Conservation (phyloP, 2,888 invertebrate species). For the Apamea monoglypha region DNA sequence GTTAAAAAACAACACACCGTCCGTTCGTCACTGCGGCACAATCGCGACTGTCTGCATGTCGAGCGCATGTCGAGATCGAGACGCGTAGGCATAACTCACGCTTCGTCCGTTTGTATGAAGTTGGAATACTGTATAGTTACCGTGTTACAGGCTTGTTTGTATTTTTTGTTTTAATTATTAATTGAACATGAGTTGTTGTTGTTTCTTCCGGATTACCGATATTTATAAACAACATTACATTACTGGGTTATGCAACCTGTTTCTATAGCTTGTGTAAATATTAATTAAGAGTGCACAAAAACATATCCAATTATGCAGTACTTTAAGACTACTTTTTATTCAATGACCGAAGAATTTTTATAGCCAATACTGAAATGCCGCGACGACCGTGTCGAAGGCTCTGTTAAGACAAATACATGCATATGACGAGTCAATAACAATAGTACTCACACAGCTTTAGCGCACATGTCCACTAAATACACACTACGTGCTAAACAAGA, state of each 20-base stretch:
- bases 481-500: conserved; percentile 59
- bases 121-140: too few species aligned
- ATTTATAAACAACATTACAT: conserved; percentile 12
- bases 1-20: too few species aligned
- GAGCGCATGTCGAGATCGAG: too few species aligned
- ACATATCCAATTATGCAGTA: background rate
- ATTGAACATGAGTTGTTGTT: conserved; percentile 18
- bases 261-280: background rate
- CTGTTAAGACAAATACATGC: conserved; percentile 15
- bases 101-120: too few species aligned
- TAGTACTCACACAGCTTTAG: conserved; percentile 76
- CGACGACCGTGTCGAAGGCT: conserved; percentile 6
- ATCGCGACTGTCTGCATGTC: too few species aligned
- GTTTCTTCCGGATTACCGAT: conserved; percentile 20
- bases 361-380: background rate
- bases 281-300: background rate
- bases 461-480: conserved; percentile 71
- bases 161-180: background rate
- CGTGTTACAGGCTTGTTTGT: conserved; percentile 7
- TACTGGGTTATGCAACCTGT: background rate
- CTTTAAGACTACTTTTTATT: background rate
- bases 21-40: too few species aligned
- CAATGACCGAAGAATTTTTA: background rate
- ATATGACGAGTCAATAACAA: conserved; percentile 19
- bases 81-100: too few species aligned